Percentiles rank a stretch among this genome's conserved stretches.
Conservation (phyloP, 30 jellyfish, hydroid and myxozoan genomes). For the Turritopsis rubra region DNA sequence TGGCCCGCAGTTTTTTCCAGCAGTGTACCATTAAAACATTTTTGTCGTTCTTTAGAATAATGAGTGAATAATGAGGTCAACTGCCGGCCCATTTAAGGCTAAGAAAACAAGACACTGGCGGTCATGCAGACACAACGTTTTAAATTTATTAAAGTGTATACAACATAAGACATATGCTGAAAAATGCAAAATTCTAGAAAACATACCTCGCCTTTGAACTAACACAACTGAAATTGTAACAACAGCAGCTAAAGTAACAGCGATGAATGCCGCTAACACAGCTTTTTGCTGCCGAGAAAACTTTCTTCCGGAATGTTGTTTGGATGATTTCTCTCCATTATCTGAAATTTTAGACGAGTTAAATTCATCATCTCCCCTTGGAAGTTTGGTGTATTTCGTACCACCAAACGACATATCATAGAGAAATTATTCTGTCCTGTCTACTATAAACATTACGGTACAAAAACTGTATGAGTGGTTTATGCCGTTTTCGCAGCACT, state of each 20-base stretch:
- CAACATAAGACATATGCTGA: no score
- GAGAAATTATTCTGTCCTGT: neutral
- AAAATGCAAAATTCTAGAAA: neutral
- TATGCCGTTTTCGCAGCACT: neutral
- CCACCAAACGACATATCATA: neutral
- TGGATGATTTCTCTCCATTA: neutral
- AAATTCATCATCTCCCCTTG: neutral
- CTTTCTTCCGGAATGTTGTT: neutral
- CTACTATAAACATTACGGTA: neutral
- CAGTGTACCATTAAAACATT: no score
- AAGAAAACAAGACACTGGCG: no score
- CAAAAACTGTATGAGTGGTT: neutral
- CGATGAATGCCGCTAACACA: constrained; percentile 5
- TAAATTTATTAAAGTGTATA: no score
- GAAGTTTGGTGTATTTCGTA: neutral
- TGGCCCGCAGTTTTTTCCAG: no score
- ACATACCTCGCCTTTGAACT: neutral
- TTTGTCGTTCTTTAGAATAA: no score
- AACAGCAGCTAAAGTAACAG: constrained; percentile 9
- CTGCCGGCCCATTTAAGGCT: no score
- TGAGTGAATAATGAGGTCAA: no score
- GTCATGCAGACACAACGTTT: no score
- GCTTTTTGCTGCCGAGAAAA: neutral
- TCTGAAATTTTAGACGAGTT: constrained; percentile 4
- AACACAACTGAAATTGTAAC: neutral